phyloP scores from a whole-genome alignment of 1,140 invertebrate genomes.

The Epicauta chinensis region DNA sequence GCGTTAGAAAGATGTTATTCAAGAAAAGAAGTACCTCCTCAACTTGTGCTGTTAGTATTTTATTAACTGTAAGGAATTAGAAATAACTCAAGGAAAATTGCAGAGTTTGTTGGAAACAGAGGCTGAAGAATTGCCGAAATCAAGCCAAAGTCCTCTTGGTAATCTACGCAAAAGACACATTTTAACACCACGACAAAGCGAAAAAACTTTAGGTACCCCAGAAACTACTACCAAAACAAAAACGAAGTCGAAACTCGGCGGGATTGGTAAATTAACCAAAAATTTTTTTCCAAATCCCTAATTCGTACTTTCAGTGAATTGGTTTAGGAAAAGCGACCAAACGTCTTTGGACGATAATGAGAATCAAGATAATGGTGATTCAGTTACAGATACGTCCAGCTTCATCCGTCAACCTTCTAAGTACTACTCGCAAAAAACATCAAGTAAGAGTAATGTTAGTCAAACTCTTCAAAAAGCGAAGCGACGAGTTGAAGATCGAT shows the following conservation, averaged over 20 bases:
- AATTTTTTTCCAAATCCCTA: background rate
- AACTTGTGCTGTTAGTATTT: constrained; percentile 64
- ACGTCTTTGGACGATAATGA: constrained; percentile 45
- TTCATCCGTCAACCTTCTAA: constrained; percentile 45
- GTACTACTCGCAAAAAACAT: background rate
- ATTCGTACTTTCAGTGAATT: constrained; percentile 56
- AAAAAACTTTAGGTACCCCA: constrained; percentile 56
- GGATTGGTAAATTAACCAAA: constrained; percentile 66
- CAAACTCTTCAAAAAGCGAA: constrained; percentile 71
- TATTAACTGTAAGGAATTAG: background rate
- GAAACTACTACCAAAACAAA: constrained; percentile 43
- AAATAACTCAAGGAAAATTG: background rate
- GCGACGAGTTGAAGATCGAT: constrained; percentile 76
- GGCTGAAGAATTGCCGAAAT: constrained; percentile 60
- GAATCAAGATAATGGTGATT: constrained; percentile 54
- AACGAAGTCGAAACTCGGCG: constrained; percentile 50
- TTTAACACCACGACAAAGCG: constrained; percentile 73
- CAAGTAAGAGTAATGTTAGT: constrained; percentile 45
- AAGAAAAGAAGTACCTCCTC: constrained; percentile 83
- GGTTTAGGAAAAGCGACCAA: constrained; percentile 56
- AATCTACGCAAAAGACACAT: constrained; percentile 67
- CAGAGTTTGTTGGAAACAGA: constrained; percentile 78
- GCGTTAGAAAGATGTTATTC: constrained; percentile 70
- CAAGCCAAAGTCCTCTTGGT: constrained; percentile 70
- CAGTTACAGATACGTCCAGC: constrained; percentile 49